Evolutionary conservation across 2,113 vertebrate genomes (phyloP), one percentile per base, ranked within the genome.

Genomic region (Synchiropus splendidus): DNA sequence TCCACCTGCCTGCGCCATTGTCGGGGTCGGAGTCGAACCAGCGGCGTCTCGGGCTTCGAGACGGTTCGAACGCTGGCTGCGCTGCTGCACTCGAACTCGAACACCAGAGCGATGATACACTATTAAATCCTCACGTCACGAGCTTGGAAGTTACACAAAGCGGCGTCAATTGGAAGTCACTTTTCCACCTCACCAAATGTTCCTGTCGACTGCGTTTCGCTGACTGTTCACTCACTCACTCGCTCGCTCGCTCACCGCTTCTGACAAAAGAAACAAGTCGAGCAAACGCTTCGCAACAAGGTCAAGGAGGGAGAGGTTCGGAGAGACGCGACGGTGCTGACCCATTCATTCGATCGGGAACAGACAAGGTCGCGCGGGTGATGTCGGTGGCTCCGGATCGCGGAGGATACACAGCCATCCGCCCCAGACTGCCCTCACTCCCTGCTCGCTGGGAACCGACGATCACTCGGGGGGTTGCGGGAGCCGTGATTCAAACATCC

Each of bases 211-310:
- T 52, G 52, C n/a, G n/a, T n/a, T n/a, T n/a, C n/a, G n/a, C n/a
- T n/a, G n/a, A n/a, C n/a, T n/a, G n/a, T n/a, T n/a, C n/a, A n/a
- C n/a, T n/a, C n/a, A n/a, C n/a, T n/a, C n/a, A 34, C 53, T 37
- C 42, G 30, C 54, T 42, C 66, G 67, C 74, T 70, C 75, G 78
- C 39, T 54, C 58, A 18, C 68, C 54, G 61, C 41, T 16, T 53
- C 61, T 67, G 62, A 83, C 78, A 83, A 77, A 74, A 27, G 71
- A 75, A 68, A 55, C 59, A 66, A 72, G 45, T 60, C 60, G 51
- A 56, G 62, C 32, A 55, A 75, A 54, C 61, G 76, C 53, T 68
- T 69, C 58, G 56, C 65, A 83, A 76, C 79, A 83, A 85, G 83
- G 80, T 83, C 83, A 83, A 67, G 16, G n/a, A 15, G 8, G 36